phyloP scores from a whole-genome alignment of 2,113 vertebrate genomes.

The Lepidothrix coronata region DNA sequence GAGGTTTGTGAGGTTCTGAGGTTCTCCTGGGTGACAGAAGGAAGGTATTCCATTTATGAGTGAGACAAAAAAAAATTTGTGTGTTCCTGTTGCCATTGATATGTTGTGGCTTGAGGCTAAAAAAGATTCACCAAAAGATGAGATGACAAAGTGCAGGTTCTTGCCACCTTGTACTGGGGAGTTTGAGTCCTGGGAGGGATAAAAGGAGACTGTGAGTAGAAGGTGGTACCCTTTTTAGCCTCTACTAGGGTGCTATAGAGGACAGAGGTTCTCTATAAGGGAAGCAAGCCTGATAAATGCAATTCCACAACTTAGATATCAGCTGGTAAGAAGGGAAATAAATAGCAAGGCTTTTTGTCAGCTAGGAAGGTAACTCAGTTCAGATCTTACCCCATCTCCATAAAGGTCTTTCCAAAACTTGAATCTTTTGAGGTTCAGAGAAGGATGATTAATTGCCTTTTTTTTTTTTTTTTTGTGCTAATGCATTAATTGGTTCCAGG shows the following conservation, averaged over 20 bases:
- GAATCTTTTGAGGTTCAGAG: constrained; percentile 39
- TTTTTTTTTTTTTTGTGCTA: neutral
- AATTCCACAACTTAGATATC: neutral
- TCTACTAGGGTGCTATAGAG: neutral
- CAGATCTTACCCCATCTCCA: neutral
- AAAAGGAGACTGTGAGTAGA: neutral
- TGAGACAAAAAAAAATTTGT: neutral
- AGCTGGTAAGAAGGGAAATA: neutral
- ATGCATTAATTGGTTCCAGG: constrained; percentile 63
- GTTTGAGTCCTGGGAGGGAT: neutral
- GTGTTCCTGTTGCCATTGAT: neutral
- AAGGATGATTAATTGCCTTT: constrained; percentile 22
- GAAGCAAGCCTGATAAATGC: neutral
- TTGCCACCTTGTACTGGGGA: neutral
- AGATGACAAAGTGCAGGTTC: neutral
- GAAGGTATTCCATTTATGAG: neutral
- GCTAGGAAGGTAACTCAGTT: neutral
- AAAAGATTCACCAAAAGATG: neutral
- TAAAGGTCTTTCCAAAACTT: constrained; percentile 7
- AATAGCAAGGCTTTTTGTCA: neutral
- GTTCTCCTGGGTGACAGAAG: neutral
- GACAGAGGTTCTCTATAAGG: neutral
- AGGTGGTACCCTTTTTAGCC: neutral
- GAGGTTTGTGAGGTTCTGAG: neutral
- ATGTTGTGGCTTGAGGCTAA: neutral